Conservation (phyloP, 2,113 vertebrate genomes). For the Acrocephalus kingi region DNA sequence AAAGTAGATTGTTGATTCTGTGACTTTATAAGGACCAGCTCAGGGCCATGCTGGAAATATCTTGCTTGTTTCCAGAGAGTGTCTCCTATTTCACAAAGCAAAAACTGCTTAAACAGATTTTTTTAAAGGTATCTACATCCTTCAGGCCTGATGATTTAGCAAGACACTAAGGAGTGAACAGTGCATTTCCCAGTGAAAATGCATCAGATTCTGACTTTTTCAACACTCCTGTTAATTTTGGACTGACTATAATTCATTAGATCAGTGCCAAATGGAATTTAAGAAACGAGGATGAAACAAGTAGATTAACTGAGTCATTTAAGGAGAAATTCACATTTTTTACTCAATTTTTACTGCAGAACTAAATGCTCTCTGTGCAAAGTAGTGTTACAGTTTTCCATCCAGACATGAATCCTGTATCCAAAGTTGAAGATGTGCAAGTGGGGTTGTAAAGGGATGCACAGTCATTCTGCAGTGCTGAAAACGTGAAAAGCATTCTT, state of each 20-base stretch:
- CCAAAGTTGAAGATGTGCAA: neutral
- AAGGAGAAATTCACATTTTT: neutral
- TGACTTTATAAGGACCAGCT: neutral
- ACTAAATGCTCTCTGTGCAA: neutral
- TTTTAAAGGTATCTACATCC: neutral
- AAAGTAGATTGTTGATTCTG: neutral
- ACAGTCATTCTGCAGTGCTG: fast-evolving
- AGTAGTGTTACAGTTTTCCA: neutral
- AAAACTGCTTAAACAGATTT: neutral
- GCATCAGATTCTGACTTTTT: neutral
- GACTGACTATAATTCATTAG: neutral
- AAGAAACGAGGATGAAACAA: neutral
- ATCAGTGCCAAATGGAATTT: neutral
- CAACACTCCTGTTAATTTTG: neutral
- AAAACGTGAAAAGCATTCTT: neutral
- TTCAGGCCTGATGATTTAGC: neutral
- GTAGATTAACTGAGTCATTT: neutral
- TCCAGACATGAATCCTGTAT: neutral
- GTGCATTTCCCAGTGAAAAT: neutral
- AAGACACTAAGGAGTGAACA: neutral
- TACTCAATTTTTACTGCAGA: neutral
- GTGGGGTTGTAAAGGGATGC: neutral
- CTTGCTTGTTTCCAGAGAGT: neutral
- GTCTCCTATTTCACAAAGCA: neutral
- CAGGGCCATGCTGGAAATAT: neutral